Base-by-base conservation (phyloP, 2,113 vertebrate genomes). In the Ceuthmochares aereus region DNA sequence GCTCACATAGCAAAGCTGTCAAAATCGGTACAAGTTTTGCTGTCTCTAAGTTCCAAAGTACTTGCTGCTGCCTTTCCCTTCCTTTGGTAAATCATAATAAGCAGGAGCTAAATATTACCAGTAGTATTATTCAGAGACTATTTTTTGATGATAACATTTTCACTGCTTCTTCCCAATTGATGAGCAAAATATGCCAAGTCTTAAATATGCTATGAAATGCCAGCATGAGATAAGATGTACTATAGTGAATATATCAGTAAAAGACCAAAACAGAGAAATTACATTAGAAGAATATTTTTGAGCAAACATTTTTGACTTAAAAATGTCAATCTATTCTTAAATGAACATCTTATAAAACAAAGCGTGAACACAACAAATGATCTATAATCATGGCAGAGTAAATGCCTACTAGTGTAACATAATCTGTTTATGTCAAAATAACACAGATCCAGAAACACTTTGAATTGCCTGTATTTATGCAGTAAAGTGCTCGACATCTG, bases 361-460 rank as follows among this genome's bases (percentile, higher is more conserved):
- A 52, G 20, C 3, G 1, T 2, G 0, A 79, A 27, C 43, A 66
- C 23, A 51, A 52, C n/a, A 45, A 67, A 55, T 49, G 0, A 75
- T 52, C 30, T 79, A 21, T 36, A 70, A 42, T 67, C 27, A 34
- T 3, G 37, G 19, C 3, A 83, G 27, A 3, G 1, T 42, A 64
- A 67, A 67, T 60, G 12, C 26, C 5, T 37, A 14, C 52, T 51
- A 51, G 87, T 27, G 14, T 23, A 81, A 73, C 0, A 1, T 19
- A 58, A 69, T 64, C 18, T 62, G 12, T 29, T 90, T 40, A n/a
- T 34, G 17, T 47, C 36, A 22, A 56, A 82, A 47, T 17, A 45
- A 56, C 37, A 60, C 9, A 75, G 26, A 79, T 4, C 8, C 40
- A 54, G 9, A 18, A 86, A 34, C 42, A 58, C 43, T 56, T 75